Evolutionary conservation across 2,797 vertebrate species (phyloP).

Genomic region (Danio choprae): DNA sequence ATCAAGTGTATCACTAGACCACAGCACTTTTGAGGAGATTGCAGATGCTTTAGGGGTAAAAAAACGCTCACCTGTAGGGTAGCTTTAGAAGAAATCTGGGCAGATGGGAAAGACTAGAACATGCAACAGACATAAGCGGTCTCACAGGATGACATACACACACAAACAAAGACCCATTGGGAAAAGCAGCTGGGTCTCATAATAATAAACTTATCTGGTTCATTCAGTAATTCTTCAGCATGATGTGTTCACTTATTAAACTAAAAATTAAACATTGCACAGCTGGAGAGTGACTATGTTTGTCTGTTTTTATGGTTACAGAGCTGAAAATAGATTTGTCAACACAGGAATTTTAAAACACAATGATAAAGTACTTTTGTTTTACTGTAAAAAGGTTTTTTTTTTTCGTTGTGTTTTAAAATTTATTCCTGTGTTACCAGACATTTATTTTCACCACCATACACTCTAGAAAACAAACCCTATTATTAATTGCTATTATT

Average conservation of each 20-base stretch:
- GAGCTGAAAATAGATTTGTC: neutral
- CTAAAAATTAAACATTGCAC: neutral
- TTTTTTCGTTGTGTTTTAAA: no score
- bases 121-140: conserved; percentile 53
- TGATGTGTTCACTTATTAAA: neutral
- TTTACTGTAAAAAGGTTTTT: no score
- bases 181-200: conserved; percentile 7
- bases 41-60: conserved; percentile 2
- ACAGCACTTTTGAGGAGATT: neutral
- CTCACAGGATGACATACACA: conserved; percentile 52
- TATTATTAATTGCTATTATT: no score
- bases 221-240: neutral
- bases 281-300: neutral
- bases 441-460: no score
- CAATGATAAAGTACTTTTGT: no score
- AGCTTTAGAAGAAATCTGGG: conserved; percentile 70
- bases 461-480: no score
- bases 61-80: conserved; percentile 76
- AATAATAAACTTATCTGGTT: neutral
- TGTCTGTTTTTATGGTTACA: neutral
- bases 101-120: conserved; percentile 64
- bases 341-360: no score
- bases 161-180: conserved; percentile 34
- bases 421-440: no score
- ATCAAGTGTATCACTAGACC: neutral